Evolutionary conservation across 2,113 vertebrate genomes (phyloP).

Genomic region (Datnioides undecimradiatus): DNA sequence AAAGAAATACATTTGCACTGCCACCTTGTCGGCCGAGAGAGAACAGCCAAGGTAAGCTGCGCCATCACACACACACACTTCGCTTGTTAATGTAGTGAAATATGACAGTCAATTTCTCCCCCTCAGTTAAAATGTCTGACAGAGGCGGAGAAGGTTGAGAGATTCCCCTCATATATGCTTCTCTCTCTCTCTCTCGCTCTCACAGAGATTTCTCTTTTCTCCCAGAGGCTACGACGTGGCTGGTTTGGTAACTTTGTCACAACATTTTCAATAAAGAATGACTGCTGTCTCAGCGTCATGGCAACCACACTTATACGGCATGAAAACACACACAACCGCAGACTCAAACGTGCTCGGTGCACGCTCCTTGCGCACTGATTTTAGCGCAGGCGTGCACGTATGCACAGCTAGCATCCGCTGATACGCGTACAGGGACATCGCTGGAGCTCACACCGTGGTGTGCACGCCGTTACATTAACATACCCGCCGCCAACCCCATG

Average conservation of each 20-base stretch:
- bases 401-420: neutral
- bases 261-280: conserved; percentile 40
- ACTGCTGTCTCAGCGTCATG: conserved; percentile 2
- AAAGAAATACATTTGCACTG: conserved; percentile 46
- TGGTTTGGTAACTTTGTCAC: conserved; percentile 23
- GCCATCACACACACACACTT: conserved; percentile 24
- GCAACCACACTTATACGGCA: neutral
- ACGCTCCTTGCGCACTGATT: too few relatives aligned
- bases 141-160: conserved; percentile 10
- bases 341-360: too few relatives aligned
- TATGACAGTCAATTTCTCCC: conserved; percentile 32
- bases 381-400: neutral
- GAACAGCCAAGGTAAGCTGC: conserved; percentile 18
- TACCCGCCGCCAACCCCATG: neutral
- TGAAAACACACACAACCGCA: neutral
- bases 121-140: conserved; percentile 34
- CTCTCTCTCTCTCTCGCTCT: conserved; percentile 30
- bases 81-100: conserved; percentile 59
- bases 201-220: conserved; percentile 5
- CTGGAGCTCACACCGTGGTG: conserved; percentile 26
- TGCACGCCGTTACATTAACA: conserved; percentile 11
- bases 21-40: conserved; percentile 27
- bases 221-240: conserved; percentile 22
- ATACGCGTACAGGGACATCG: neutral
- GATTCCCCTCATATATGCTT: conserved; percentile 29